These are phyloP conservation scores for Caprella mutica DNA, from an alignment of 2,888 invertebrate genomes.

Conservation along the genomic window DNA sequence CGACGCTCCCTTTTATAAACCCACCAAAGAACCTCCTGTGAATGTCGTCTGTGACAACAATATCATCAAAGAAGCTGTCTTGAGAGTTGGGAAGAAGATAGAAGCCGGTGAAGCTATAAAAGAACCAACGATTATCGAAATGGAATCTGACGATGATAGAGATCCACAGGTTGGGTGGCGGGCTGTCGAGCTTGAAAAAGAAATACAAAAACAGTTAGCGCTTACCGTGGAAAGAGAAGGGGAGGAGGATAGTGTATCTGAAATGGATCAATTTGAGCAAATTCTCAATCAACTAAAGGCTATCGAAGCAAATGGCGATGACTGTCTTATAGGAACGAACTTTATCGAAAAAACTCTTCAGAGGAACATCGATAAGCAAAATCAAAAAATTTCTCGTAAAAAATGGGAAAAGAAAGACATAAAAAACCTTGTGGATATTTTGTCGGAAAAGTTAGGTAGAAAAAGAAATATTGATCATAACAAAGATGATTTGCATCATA, in stretches of 20 bases:
- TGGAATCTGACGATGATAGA: not conserved
- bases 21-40: not conserved
- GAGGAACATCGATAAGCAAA: not conserved
- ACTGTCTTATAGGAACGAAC: conserved; percentile 1
- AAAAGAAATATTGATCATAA: too few relatives aligned
- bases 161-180: too few relatives aligned
- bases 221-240: not conserved
- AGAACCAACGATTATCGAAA: conserved; percentile 1
- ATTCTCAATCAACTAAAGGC: not conserved
- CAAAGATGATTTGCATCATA: too few relatives aligned
- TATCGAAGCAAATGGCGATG: too few relatives aligned
- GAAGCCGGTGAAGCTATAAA: conserved; percentile 4
- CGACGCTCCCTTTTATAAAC: not conserved
- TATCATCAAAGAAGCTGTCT: conserved; percentile 9
- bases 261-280: not conserved
- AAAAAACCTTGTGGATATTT: conserved; percentile 4
- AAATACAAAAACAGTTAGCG: too few relatives aligned
- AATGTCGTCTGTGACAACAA: conserved; percentile 6
- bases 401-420: conserved; percentile 6
- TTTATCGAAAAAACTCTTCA: conserved; percentile 5
- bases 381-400: not conserved
- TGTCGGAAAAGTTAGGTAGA: conserved; percentile 3
- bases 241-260: not conserved
- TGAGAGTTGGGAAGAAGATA: not conserved
- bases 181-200: too few relatives aligned